A percentile compares a stretch with the other conserved stretches of the same genome.
Conservation (phyloP, 2,113 vertebrate genomes). For the Ondatra zibethicus region DNA sequence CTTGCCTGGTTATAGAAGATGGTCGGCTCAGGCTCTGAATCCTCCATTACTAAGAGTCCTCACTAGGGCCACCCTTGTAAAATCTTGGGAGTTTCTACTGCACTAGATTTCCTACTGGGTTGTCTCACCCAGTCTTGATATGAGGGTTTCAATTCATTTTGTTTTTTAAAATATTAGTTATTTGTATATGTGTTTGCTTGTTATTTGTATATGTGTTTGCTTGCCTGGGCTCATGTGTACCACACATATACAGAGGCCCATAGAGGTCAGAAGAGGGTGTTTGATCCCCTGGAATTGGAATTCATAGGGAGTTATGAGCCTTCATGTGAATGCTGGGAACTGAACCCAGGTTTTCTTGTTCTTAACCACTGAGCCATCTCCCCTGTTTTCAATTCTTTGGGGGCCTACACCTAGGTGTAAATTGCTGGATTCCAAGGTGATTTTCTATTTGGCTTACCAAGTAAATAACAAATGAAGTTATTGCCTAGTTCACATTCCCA, state of each 20-base stretch:
- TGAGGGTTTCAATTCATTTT: neutral
- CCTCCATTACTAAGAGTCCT: neutral
- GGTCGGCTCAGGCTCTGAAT: neutral
- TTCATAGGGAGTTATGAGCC: neutral
- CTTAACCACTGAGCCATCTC: neutral
- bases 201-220: neutral
- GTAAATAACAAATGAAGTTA: neutral
- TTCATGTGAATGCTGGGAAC: neutral
- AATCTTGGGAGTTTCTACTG: neutral
- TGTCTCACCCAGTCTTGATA: neutral
- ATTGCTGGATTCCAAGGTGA: neutral
- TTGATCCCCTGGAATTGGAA: neutral
- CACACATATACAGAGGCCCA: neutral
- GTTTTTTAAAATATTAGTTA: neutral
- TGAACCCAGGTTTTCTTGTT: neutral
- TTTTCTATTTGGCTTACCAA: slow-evolving; percentile 10
- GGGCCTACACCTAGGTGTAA: neutral
- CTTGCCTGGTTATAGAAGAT: neutral
- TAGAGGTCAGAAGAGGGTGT: neutral
- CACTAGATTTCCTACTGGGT: neutral
- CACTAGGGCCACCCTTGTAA: neutral
- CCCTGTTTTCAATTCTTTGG: neutral
- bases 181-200: neutral
- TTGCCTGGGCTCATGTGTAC: neutral
- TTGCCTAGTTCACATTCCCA: neutral